Evolutionary conservation across 2,797 vertebrate genomes (phyloP), one percentile per base, ranked within the genome.

Genomic region (Gymnothorax reevesii): DNA sequence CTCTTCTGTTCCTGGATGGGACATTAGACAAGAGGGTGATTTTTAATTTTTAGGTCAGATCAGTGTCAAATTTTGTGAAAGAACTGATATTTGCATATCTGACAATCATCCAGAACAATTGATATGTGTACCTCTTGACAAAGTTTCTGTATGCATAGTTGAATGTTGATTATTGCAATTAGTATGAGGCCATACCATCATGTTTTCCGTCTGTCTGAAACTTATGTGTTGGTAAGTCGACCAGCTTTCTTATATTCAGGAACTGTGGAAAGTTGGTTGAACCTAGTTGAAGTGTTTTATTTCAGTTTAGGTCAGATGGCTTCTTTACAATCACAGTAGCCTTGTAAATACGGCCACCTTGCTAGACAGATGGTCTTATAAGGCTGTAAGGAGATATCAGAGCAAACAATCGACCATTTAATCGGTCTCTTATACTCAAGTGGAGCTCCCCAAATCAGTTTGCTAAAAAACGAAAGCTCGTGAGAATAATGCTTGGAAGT

Each of bases 401-500:
- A 89, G 91, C 87, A 85, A 25, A 15, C 90, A 88, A 86, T 73
- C 87, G 83, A 88, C 69, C 90, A 87, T 77, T 79, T 89, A 89
- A 89, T 89, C 89, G 64, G 25, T 83, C 22, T 84, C 79, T 83
- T 57, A 88, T 87, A 88, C 89, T 91, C 87, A 27, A 89, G 89
- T 89, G 92, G 87, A 92, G 91, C 89, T 92, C 73, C 89, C 86
- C 88, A 87, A 75, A 80, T 83, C 6, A 82, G 88, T 86, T 88
- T 89, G 90, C 91, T 93, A 92, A 91, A 75, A 87, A 93, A 94
- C 89, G 94, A 83, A 59, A 25, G 86, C 88, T 86, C 87, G 90
- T 93, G 90, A 88, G 87, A 93, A 92, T 91, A 91, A 89, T 90
- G 91, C 87, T 73, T 42, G 83, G 75, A 59, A 87, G 89, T 85